Evolutionary conservation across 2,888 invertebrate species (phyloP).

Genomic region (Leptinotarsa rubiginosa): DNA sequence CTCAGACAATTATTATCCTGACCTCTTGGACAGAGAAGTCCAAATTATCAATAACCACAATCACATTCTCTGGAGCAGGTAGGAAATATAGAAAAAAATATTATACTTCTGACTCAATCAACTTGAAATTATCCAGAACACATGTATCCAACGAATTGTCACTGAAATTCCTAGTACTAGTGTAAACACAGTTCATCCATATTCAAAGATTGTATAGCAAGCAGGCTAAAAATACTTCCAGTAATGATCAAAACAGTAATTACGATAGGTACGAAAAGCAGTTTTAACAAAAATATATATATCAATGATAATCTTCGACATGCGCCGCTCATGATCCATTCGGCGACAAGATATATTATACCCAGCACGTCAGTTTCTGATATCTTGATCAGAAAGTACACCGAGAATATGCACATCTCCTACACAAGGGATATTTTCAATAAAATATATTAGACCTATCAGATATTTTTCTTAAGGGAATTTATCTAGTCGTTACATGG

Average conservation of each 20-base stretch:
- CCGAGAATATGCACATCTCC: neutral
- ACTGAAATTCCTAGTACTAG: neutral
- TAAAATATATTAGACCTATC: neutral
- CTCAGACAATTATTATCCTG: too few relatives aligned
- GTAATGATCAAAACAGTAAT: constrained; percentile 12
- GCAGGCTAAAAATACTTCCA: constrained; percentile 14
- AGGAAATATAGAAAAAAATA: too few relatives aligned
- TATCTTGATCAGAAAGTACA: neutral
- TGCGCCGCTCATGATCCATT: constrained; percentile 26
- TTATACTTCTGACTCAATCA: too few relatives aligned
- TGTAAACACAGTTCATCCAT: neutral
- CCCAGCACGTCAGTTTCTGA: neutral
- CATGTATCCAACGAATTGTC: too few relatives aligned
- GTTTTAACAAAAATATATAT: neutral
- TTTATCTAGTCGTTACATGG: neutral
- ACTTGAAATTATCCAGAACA: too few relatives aligned
- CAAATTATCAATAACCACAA: too few relatives aligned
- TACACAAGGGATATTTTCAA: neutral
- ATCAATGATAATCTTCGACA: constrained; percentile 28
- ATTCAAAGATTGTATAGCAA: neutral
- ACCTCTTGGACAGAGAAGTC: too few relatives aligned
- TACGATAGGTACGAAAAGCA: constrained; percentile 9
- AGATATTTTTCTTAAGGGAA: neutral
- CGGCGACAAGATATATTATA: neutral
- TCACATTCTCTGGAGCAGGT: too few relatives aligned